A percentile compares a stretch with the other conserved stretches of the same genome.
These are phyloP conservation scores for Chironomus tentans DNA, from an alignment of 2,888 invertebrate species.

Conservation along the genomic window DNA sequence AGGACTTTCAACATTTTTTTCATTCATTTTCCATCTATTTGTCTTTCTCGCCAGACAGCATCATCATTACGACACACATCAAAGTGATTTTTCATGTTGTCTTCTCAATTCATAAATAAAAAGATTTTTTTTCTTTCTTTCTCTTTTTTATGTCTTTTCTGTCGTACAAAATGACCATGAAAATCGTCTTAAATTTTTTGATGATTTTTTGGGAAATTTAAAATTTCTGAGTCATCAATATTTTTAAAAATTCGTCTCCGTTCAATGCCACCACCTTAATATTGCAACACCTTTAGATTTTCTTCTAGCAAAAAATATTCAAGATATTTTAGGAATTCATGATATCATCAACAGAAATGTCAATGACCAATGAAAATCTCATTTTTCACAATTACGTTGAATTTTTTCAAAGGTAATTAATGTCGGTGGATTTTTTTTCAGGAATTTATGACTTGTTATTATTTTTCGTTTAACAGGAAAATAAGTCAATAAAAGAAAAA, in stretches of 20 bases:
- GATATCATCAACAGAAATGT: background rate
- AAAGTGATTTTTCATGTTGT: constrained; percentile 25
- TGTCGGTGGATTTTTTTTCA: too few species aligned
- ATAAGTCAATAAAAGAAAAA: too few species aligned
- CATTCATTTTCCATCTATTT: too few species aligned
- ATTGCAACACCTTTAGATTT: too few species aligned
- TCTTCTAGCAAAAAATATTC: too few species aligned
- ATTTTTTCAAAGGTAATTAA: too few species aligned
- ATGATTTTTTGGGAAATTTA: background rate
- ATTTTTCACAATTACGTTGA: background rate
- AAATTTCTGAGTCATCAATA: constrained; percentile 14
- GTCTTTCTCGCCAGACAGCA: background rate
- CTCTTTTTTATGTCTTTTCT: too few species aligned
- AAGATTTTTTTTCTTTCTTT: background rate
- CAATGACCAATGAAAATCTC: background rate
- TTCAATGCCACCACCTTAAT: background rate
- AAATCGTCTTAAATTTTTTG: background rate
- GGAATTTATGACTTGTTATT: too few species aligned
- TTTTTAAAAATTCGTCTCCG: background rate
- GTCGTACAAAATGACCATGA: constrained; percentile 13
- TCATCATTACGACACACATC: constrained; percentile 5
- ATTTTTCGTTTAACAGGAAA: too few species aligned
- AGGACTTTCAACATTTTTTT: too few species aligned
- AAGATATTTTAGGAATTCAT: too few species aligned
- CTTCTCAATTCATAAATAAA: too few species aligned